phyloP scores from a whole-genome alignment of 2,888 invertebrate species.

The Cerceris rybyensis region DNA sequence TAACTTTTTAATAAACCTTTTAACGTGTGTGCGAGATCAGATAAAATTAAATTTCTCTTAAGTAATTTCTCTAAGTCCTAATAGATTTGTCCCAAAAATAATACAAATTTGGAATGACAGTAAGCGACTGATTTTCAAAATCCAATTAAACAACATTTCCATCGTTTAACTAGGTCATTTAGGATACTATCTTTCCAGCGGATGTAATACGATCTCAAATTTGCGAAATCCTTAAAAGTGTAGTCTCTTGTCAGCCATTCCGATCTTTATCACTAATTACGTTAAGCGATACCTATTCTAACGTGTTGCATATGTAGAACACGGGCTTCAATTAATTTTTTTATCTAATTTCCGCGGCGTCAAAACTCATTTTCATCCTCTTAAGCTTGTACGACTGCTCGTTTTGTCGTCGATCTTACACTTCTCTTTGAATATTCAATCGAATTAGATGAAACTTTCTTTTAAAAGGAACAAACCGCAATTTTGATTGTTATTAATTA shows the following conservation, averaged over 20 bases:
- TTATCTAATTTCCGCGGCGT: conserved; percentile 19
- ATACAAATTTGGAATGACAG: too few species aligned
- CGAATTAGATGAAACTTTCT: too few species aligned
- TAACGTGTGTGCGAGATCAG: too few species aligned
- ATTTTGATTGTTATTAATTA: too few species aligned
- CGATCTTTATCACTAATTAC: conserved; percentile 62
- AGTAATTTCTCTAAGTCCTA: too few species aligned
- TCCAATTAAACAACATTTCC: background rate
- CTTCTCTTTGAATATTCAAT: too few species aligned
- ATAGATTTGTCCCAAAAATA: too few species aligned
- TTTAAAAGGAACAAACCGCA: too few species aligned
- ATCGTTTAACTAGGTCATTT: background rate
- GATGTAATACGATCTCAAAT: conserved; percentile 29
- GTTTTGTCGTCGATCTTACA: too few species aligned
- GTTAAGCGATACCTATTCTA: conserved; percentile 47
- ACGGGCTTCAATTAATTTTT: conserved; percentile 65
- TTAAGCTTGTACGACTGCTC: too few species aligned
- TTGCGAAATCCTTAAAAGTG: conserved; percentile 63
- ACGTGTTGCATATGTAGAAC: conserved; percentile 64
- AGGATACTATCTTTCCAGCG: conserved; percentile 30
- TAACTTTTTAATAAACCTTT: too few species aligned
- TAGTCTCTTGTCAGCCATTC: conserved; percentile 53
- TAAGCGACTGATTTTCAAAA: background rate
- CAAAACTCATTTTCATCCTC: background rate
- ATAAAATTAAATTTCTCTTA: too few species aligned